Base-by-base conservation (phyloP, 2,113 vertebrate genomes). In the Dolichallabes microphthalmus region DNA sequence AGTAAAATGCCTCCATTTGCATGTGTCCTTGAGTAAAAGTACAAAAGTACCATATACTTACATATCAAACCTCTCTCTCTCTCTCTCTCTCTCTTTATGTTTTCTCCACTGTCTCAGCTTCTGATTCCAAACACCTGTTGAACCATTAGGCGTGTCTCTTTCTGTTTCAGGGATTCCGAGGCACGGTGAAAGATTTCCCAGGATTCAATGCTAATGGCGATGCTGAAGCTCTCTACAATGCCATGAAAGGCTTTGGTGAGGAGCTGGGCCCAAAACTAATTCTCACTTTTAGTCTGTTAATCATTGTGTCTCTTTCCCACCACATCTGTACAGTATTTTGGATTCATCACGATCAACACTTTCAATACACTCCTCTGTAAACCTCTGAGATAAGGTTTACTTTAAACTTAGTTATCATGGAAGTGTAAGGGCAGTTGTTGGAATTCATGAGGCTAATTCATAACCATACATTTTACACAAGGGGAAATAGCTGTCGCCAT, bases 231-330 rank as follows among this genome's bases (percentile, higher is more conserved):
- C 95, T 99, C 85, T 98, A 97, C 91, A 96, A 93, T 35, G 97
- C 98, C 61, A 99, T 99, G 98, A 99, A 99, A 91, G 98, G 98
- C 88, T 93, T 99, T 0, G 98, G 98, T 98, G 92, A 58, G 97
- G 94, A 14, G 63, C 1, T 68, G 1, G 53, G 35, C 22, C 79
- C 80, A 25, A 39, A 14, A 35, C 22, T 35, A 3, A 10, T 39
- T 19, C 20, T 9, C 13, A 35, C 17, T 69, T 30, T 20, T 20
- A 30, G 30, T 0, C 3, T 17, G 32, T 5, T 14, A 30, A 20
- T 53, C 55, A 10, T 20, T 19, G 27, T 57, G 27, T 22, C 58
- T 45, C 22, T 7, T 45, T 15, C n/a, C n/a, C n/a, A 64, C 63
- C n/a, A 14, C 13, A 13, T 64, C n/a, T 64, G 63, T 12, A n/a